Base-by-base conservation (phyloP, 2,888 invertebrate genomes). In the Eupithecia exiguata region DNA sequence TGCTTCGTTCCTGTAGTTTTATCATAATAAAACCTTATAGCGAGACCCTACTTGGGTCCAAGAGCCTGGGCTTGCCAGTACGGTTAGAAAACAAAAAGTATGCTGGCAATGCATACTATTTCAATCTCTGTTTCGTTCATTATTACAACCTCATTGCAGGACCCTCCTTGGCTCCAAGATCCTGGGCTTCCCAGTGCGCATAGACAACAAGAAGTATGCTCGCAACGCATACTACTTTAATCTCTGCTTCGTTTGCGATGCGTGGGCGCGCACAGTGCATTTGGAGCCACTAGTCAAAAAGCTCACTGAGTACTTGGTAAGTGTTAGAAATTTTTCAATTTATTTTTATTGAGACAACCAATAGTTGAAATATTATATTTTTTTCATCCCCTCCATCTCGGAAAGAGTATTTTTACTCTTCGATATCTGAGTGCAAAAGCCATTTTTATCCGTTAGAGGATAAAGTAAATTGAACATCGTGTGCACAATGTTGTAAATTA, bases 171-270 rank as follows among this genome's bases (percentile, higher is more conserved):
- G 96, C 63, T 96, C 96, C 74, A 97, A 97, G 90, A 97, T 97
- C 83, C 93, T 97, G 63, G 97, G 97, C 0, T 97, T 96, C 88
- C 97, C 97, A 0, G 96, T 97, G 49, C 95, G 96, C 78, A 97
- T 98, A 80, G 96, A 97, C 83, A 96, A 97, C 87, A 96, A 96
- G 83, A 97, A 97, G 85, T 98, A 98, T 88, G 96, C 96, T 7
- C 94, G 98, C 70, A 98, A 98, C 89, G 97, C 97, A 14, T 96
- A 97, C 85, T 97, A 97, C 85, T 98, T 98, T 91, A 98, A 98
- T 89, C 91, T 97, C 30, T 97, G 97, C 88, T 97, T 98, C 86
- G 97, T 97, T 1, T 97, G 97, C 85, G 96, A 97, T 80, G 96
- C 96, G 1, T 96, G 96, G 92, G 96, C 97, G 9, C 92, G 97